These are phyloP conservation scores for Diploptera punctata DNA, from an alignment of 2,888 invertebrate species.

Conservation along the genomic window DNA sequence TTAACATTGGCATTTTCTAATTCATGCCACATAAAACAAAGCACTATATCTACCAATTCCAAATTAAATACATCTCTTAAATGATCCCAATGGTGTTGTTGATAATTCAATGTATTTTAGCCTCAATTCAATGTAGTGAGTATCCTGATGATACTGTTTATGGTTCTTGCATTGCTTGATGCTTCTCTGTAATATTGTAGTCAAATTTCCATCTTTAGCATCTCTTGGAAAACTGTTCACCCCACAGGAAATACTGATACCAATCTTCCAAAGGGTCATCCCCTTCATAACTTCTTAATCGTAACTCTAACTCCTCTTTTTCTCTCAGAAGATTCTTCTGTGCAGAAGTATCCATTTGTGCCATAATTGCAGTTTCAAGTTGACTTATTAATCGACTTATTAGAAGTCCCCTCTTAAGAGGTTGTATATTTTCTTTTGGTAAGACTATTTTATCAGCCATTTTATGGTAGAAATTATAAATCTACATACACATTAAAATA, in stretches of 20 bases:
- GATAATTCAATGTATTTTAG: slow-evolving; percentile 86
- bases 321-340: too few relatives aligned
- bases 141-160: slow-evolving; percentile 82
- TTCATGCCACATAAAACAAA: slow-evolving; percentile 82
- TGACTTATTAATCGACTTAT: too few relatives aligned
- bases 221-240: slow-evolving; percentile 92
- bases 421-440: too few relatives aligned
- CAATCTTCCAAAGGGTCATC: slow-evolving; percentile 88
- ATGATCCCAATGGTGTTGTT: slow-evolving; percentile 78
- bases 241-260: slow-evolving; percentile 90
- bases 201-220: slow-evolving; percentile 83
- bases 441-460: too few relatives aligned
- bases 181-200: slow-evolving; percentile 80
- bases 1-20: slow-evolving; percentile 83
- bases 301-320: slow-evolving; percentile 80
- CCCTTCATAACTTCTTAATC: slow-evolving; percentile 80
- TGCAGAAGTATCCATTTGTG: too few relatives aligned
- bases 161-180: slow-evolving; percentile 80
- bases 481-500: too few relatives aligned
- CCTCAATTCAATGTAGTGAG: slow-evolving; percentile 84
- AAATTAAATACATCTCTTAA: slow-evolving; percentile 78
- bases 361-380: too few relatives aligned
- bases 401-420: too few relatives aligned
- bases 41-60: slow-evolving; percentile 84
- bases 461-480: too few relatives aligned